A percentile compares a stretch with the other conserved stretches of the same genome.
Conservation (phyloP, 2,113 vertebrate genomes). For the Archocentrus centrarchus region DNA sequence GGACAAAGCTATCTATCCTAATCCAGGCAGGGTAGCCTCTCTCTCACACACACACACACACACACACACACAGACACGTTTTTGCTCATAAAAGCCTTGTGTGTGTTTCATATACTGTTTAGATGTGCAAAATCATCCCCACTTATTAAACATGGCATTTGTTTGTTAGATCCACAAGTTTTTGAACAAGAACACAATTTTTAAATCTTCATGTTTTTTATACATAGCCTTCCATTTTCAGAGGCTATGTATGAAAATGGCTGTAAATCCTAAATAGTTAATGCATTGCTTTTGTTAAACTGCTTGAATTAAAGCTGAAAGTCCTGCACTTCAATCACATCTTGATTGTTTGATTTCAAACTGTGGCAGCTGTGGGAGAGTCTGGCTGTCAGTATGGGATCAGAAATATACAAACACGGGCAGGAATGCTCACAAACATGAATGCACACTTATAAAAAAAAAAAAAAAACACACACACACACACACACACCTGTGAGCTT, state of each 20-base stretch:
- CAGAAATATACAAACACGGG: neutral
- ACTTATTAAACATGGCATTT: neutral
- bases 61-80: neutral
- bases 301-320: neutral
- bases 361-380: neutral
- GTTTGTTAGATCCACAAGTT: neutral
- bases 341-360: neutral
- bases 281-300: neutral
- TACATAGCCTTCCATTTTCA: neutral
- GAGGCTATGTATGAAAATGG: neutral
- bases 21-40: conserved; percentile 39
- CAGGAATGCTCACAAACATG: neutral
- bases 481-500: neutral
- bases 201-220: neutral
- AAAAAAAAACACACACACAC: neutral
- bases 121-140: neutral
- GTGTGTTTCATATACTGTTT: neutral
- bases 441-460: neutral
- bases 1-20: conserved; percentile 74
- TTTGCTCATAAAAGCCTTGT: neutral
- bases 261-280: neutral
- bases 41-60: conserved; percentile 15
- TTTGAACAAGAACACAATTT: neutral
- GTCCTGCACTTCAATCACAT: neutral
- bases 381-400: conserved; percentile 32